Conservation (phyloP, 2,113 vertebrate genomes). For the Toxotes chatareus region DNA sequence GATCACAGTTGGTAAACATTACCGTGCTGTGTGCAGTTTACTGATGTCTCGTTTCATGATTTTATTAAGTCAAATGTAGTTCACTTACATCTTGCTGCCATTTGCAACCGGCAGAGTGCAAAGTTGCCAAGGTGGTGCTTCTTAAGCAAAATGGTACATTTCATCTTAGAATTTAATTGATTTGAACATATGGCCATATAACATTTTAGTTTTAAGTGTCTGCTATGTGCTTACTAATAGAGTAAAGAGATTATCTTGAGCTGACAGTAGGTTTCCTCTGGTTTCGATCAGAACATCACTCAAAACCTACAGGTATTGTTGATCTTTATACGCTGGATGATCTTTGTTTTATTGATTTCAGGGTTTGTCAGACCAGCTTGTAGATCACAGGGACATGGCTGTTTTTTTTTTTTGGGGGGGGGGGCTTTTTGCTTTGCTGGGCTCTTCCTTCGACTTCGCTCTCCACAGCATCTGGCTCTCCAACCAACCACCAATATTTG, state of each 20-base stretch:
- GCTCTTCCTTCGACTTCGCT: slow-evolving; percentile 84
- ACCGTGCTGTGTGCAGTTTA: not conserved
- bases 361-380: slow-evolving; percentile 89
- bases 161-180: not conserved
- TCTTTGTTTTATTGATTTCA: slow-evolving; percentile 66
- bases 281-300: not conserved
- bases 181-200: too few species aligned
- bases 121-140: not conserved
- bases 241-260: too few species aligned
- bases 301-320: too few species aligned
- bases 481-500: slow-evolving; percentile 84
- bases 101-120: not conserved
- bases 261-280: not conserved
- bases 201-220: too few species aligned
- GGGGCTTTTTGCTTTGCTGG: slow-evolving; percentile 30
- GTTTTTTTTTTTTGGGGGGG: slow-evolving; percentile 82
- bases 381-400: slow-evolving; percentile 84
- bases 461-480: slow-evolving; percentile 86
- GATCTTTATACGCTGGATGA: not conserved
- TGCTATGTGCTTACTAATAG: too few species aligned
- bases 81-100: not conserved
- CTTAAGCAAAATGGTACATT: not conserved
- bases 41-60: not conserved
- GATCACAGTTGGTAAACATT: not conserved
- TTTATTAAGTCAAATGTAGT: not conserved